A percentile compares a stretch with the other conserved stretches of the same genome.
Evolutionary conservation across 1,140 invertebrate genomes (phyloP).

Genomic region (Conopomorpha cramerella): DNA sequence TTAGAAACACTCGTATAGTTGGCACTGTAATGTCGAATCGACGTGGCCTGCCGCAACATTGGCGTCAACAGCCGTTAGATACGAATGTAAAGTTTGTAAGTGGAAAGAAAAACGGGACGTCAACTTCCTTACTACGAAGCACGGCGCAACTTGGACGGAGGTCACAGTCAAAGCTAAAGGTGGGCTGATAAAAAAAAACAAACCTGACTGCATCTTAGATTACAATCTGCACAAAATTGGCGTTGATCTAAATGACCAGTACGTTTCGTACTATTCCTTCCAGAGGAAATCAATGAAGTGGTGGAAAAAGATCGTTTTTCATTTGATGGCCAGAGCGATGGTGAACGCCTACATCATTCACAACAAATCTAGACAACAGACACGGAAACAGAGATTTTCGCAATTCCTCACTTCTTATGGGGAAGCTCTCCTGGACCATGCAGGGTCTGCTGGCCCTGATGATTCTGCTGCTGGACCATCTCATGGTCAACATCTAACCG

Average conservation of each 20-base stretch:
- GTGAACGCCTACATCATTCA: conserved; percentile 3
- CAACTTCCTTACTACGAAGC: conserved; percentile 12
- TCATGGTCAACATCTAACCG: no score
- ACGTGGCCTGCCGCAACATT: conserved; percentile 9
- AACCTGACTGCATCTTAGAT: conserved; percentile 9
- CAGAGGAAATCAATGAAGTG: conserved; percentile 6
- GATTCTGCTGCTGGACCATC: no score
- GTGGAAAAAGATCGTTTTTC: conserved; percentile 9
- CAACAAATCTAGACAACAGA: no score
- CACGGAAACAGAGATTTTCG: no score
- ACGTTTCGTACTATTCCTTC: conserved; percentile 2
- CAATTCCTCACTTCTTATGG: no score
- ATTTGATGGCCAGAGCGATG: conserved; percentile 1
- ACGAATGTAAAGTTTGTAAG: conserved; percentile 9
- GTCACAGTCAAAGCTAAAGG: conserved; percentile 9
- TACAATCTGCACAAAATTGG: conserved; percentile 10
- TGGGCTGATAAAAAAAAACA: conserved; percentile 4
- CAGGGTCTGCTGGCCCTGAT: no score
- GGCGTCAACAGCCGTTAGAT: conserved; percentile 6
- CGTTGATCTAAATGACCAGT: conserved; percentile 8
- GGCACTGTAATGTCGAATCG: conserved; percentile 16
- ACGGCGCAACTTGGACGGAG: conserved; percentile 9
- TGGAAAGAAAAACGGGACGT: conserved; percentile 21
- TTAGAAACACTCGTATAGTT: conserved; percentile 13
- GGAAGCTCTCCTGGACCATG: no score